Base-by-base conservation (phyloP, 2,888 invertebrate species). In the Elmis aenea region DNA sequence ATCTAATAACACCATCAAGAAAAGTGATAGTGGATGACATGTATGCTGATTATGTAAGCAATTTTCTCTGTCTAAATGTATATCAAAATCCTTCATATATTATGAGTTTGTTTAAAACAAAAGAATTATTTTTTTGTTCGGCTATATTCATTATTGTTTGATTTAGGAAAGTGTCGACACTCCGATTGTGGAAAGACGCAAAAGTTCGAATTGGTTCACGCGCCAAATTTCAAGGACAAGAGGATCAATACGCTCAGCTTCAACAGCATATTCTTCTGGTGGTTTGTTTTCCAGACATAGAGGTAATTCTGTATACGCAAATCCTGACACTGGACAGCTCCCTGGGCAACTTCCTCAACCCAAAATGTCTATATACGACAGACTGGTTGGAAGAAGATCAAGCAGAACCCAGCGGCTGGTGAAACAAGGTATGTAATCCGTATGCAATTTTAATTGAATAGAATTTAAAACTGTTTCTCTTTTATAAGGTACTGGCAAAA, bases 111-210 rank as follows among this genome's bases (percentile, higher is more conserved):
- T n/a, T n/a, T n/a, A n/a, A n/a, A n/a, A n/a, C n/a, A n/a, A n/a
- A n/a, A n/a, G n/a, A n/a, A n/a, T n/a, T n/a, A n/a, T n/a, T n/a
- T n/a, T n/a, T n/a, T n/a, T n/a, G n/a, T n/a, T n/a, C n/a, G n/a
- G n/a, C n/a, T n/a, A n/a, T n/a, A n/a, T n/a, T n/a, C n/a, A n/a
- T n/a, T n/a, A n/a, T n/a, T n/a, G n/a, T n/a, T n/a, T n/a, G n/a
- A n/a, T 71, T 13, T 64, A 89, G 89, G 89, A 90, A 69, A 89
- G 90, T 60, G 90, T 91, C 1, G 90, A 90, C 57, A 90, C 90
- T 0, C 90, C 90, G 5, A 74, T 90, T 58, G 88, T 86, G 10
- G 88, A 89, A 62, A 70, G 88, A 33, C 73, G 89, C 20, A 90
- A 89, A 65, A 62, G 62, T 27, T 62, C 58, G 2, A 89, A 86